These are phyloP conservation scores for Otolemur garnettii DNA, from an alignment of 2,113 vertebrate genomes.

Conservation along the genomic window DNA sequence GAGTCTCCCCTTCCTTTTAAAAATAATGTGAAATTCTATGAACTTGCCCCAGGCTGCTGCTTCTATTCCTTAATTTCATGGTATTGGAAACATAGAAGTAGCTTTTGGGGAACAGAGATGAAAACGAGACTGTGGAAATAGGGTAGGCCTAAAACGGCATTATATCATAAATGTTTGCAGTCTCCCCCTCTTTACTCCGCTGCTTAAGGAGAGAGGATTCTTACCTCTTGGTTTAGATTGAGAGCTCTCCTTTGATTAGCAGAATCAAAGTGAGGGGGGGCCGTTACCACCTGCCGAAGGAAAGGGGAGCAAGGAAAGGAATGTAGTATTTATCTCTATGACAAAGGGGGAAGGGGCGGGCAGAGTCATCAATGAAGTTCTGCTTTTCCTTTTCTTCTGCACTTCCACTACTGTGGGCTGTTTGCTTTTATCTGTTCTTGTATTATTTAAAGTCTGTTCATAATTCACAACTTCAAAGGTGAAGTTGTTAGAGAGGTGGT, in stretches of 20 bases:
- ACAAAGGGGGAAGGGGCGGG: not conserved
- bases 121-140: slow-evolving; percentile 16
- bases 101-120: not conserved
- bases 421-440: not conserved
- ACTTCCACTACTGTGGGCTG: not conserved
- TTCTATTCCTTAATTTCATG: slow-evolving; percentile 27
- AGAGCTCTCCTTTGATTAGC: not conserved
- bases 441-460: slow-evolving; percentile 27
- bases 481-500: not conserved
- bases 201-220: not conserved
- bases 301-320: not conserved
- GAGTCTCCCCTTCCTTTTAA: not conserved
- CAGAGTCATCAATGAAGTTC: not conserved
- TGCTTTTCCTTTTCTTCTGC: slow-evolving; percentile 29
- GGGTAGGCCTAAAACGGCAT: not conserved
- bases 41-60: not conserved
- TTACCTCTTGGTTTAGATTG: not conserved
- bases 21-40: not conserved
- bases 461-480: not conserved
- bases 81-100: not conserved
- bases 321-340: not conserved
- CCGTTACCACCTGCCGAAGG: not conserved
- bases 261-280: not conserved
- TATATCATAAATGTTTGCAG: not conserved
- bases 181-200: accelerated